phyloP scores from a whole-genome alignment of 2,113 vertebrate species.

The Oostethus manadensis region DNA sequence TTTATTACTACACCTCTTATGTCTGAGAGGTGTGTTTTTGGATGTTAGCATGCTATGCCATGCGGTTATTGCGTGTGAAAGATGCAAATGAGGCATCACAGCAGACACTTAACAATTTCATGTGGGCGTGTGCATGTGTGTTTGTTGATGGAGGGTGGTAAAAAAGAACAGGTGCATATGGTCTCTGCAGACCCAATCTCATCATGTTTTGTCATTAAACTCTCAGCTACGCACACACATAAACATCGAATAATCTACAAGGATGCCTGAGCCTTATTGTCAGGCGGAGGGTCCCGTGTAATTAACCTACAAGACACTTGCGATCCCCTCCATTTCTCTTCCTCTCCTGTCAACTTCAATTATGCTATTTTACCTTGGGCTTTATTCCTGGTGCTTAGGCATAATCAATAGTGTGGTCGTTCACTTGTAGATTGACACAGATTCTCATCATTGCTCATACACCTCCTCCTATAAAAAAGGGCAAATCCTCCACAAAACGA shows the following conservation, averaged over 20 bases:
- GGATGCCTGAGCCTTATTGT: conserved; percentile 24
- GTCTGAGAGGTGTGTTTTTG: neutral
- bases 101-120: conserved; percentile 1
- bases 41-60: conserved; percentile 9
- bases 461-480: neutral
- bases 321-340: conserved; percentile 6
- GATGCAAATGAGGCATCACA: conserved; percentile 35
- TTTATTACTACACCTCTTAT: conserved; percentile 10
- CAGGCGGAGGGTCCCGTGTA: conserved; percentile 39
- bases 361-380: conserved; percentile 15
- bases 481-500: too few species aligned
- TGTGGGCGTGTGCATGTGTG: conserved; percentile 3
- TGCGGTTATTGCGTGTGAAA: conserved; percentile 27
- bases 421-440: conserved; percentile 39
- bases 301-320: conserved; percentile 58
- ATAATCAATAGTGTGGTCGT: conserved; percentile 52
- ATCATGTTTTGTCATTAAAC: conserved; percentile 61
- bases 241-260: conserved; percentile 42
- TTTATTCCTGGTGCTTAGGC: conserved; percentile 28
- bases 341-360: conserved; percentile 22
- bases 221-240: conserved; percentile 47
- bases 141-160: conserved; percentile 5
- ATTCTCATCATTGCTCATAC: conserved; percentile 19
- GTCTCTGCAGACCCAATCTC: conserved; percentile 43
- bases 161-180: conserved; percentile 49